phyloP scores from a whole-genome alignment of 1,140 invertebrate genomes.

The Meloidogyne chitwoodi region DNA sequence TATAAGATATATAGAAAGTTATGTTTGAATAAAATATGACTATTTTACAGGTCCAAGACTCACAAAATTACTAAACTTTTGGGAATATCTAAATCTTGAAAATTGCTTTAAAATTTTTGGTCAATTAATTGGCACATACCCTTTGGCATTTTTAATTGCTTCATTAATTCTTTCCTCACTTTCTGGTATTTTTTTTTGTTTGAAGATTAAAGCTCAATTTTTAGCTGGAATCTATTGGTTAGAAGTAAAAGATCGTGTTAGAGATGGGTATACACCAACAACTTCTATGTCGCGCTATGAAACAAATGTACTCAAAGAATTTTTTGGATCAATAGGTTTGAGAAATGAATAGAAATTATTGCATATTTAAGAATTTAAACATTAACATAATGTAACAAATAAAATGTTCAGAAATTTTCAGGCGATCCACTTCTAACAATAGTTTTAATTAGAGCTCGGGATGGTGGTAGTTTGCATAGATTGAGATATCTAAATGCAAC shows the following conservation, averaged over 20 bases:
- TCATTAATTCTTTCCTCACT: conserved; percentile 42
- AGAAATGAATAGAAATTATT: too few species aligned
- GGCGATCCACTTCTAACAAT: conserved; percentile 42
- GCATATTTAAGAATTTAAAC: neutral
- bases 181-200: neutral
- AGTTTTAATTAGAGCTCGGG: conserved; percentile 29
- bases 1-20: too few species aligned
- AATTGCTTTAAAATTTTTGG: conserved; percentile 36
- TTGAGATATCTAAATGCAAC: conserved; percentile 42
- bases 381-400: neutral
- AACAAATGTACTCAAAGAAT: conserved; percentile 49
- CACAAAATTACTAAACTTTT: conserved; percentile 32
- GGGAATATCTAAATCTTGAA: conserved; percentile 35
- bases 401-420: neutral
- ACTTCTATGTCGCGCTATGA: conserved; percentile 48
- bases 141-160: conserved; percentile 42
- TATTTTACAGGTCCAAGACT: conserved; percentile 24
- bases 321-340: conserved; percentile 30
- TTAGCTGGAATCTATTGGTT: conserved; percentile 9
- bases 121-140: conserved; percentile 33
- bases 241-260: conserved; percentile 39
- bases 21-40: too few species aligned
- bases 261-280: conserved; percentile 46
- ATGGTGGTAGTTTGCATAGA: conserved; percentile 42
- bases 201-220: neutral